Evolutionary conservation across 2,113 vertebrate species (phyloP).

Genomic region (Tupaia tana): DNA sequence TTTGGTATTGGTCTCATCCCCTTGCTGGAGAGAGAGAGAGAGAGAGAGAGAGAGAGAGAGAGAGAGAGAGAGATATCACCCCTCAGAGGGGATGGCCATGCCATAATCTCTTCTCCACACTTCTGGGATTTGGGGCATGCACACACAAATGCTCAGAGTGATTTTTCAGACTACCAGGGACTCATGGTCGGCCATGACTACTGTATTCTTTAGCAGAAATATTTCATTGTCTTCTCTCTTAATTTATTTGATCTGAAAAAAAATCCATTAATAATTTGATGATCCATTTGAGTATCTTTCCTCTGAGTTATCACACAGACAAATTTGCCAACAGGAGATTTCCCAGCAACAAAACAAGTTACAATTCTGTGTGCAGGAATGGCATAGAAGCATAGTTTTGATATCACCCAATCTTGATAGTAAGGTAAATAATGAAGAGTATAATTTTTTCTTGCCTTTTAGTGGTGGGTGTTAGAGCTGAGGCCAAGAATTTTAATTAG

Average conservation of each 20-base stretch:
- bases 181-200: no score
- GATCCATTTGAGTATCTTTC: not conserved
- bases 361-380: not conserved
- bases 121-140: no score
- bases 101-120: no score
- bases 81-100: no score
- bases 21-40: no score
- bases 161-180: no score
- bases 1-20: no score
- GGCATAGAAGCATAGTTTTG: not conserved
- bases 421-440: not conserved
- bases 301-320: not conserved
- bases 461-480: not conserved
- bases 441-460: conserved; percentile 18
- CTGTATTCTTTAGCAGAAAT: not conserved
- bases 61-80: no score
- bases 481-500: conserved; percentile 35
- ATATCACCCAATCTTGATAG: not conserved
- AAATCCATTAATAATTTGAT: not conserved
- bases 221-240: not conserved
- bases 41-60: no score
- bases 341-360: not conserved
- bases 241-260: not conserved
- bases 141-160: no score
- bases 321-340: not conserved